These are phyloP conservation scores for Meliscaeva auricollis DNA, from an alignment of 2,888 invertebrate genomes.

Conservation along the genomic window DNA sequence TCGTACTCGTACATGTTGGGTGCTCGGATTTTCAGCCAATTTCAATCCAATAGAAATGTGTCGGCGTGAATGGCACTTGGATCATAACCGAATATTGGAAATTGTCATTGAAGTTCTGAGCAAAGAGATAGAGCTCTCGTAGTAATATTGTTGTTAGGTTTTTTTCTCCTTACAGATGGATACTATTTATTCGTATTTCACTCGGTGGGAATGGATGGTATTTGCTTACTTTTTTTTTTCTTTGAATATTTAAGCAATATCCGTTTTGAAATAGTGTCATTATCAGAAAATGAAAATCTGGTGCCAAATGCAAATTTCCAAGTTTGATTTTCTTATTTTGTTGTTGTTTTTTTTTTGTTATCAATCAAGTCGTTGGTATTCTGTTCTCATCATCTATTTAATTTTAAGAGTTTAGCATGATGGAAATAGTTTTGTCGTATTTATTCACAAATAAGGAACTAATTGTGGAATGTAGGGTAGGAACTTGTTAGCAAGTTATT, in stretches of 20 bases:
- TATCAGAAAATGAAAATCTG: slow-evolving; percentile 72
- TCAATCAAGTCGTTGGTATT: not conserved
- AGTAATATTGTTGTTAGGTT: not conserved
- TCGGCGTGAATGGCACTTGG: slow-evolving; percentile 59
- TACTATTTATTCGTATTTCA: too few species aligned
- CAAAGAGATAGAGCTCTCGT: too few species aligned
- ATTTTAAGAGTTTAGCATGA: too few species aligned
- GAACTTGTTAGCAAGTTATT: too few species aligned
- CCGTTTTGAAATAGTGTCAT: slow-evolving; percentile 35
- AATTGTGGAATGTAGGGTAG: too few species aligned
- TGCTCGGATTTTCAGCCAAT: slow-evolving; percentile 35
- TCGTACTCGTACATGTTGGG: not conserved
- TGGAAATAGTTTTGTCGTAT: too few species aligned
- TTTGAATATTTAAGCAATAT: slow-evolving; percentile 46
- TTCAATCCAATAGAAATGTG: slow-evolving; percentile 32
- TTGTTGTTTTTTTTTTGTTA: not conserved
- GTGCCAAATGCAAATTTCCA: slow-evolving; percentile 51
- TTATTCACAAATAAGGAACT: too few species aligned
- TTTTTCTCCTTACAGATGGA: too few species aligned
- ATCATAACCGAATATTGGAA: slow-evolving; percentile 62
- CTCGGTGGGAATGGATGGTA: not conserved
- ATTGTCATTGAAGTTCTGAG: slow-evolving; percentile 41
- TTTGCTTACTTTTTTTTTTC: not conserved
- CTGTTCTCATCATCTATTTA: too few species aligned
- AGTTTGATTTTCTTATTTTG: slow-evolving; percentile 5